These are phyloP conservation scores for Lucilia sericata DNA, from an alignment of 1,140 invertebrate genomes.

Conservation along the genomic window DNA sequence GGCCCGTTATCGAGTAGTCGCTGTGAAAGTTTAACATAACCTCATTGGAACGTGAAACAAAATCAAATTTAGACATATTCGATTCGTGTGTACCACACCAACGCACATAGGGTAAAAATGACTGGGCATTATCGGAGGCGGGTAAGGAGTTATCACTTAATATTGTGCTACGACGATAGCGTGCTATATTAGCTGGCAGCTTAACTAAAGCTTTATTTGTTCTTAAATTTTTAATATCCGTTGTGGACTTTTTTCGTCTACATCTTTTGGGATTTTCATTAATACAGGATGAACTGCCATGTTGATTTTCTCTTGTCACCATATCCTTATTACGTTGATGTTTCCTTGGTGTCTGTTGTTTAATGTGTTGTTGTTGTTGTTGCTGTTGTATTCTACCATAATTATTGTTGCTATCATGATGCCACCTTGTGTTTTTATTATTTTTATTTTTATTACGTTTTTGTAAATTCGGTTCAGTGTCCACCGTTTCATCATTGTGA, in stretches of 20 bases:
- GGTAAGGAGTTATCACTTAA: background rate
- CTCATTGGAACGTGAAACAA: conserved; percentile 73
- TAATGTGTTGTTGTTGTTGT: conserved; percentile 18
- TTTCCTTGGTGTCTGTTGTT: background rate
- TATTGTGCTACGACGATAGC: conserved; percentile 44
- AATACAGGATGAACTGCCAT: background rate
- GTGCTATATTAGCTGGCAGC: background rate
- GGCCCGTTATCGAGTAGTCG: conserved; percentile 76
- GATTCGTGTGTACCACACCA: conserved; percentile 72
- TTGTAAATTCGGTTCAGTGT: background rate
- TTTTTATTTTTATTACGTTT: background rate
- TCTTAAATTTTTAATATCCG: conserved; percentile 20
- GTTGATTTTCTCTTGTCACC: background rate
- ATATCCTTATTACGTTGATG: background rate
- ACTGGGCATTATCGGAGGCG: conserved; percentile 49
- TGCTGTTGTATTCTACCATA: no score
- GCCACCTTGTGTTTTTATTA: background rate
- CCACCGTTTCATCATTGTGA: background rate
- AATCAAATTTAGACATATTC: conserved; percentile 72
- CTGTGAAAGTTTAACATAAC: conserved; percentile 76
- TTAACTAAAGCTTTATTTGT: conserved; percentile 17
- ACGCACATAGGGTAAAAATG: conserved; percentile 63
- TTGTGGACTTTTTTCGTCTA: conserved; percentile 45
- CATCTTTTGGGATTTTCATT: conserved; percentile 49
- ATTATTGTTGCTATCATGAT: conserved; percentile 13